Evolutionary conservation across 2,113 vertebrate species (phyloP), one percentile per base, ranked within the genome.

Genomic region (Pontoporia blainvillei): DNA sequence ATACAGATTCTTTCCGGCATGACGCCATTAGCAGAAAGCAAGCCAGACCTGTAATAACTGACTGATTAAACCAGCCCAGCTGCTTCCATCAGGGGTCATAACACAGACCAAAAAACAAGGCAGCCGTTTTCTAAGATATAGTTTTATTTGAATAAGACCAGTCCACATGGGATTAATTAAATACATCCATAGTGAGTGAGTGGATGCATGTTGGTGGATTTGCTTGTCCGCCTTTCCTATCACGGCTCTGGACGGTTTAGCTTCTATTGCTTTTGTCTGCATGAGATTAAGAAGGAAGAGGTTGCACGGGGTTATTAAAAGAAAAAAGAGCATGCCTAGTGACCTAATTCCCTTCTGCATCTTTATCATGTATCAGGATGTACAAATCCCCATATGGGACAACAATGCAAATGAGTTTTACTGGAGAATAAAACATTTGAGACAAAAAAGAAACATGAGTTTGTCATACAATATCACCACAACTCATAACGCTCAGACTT

Each of bases 151-250:
- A 98, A 97, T 98, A 97, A 97, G 46, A 66, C 64, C 83, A 81
- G 95, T 95, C 96, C 96, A 98, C 97, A 96, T 97, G 97, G 98
- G 98, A 98, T 96, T 98, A 98, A 98, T 98, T 98, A 98, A 97
- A 87, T 75, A 95, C 64, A 95, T 94, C 94, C 83, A 96, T 52
- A 49, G 92, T 13, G n/a, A 97, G 96, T 90, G 41, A 96, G 97
- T 87, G 92, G 96, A 82, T 96, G 92, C 36, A 66, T 96, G 96
- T 73, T 67, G 78, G 67, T 83, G 91, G 97, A 94, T 97, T 95
- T 98, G 59, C 71, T 59, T 4, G 4, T 75, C 96, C 66, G 84
- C 91, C 90, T 97, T 96, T 87, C 90, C 92, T 96, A 97, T 97
- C 92, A 88, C 2, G 7, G 75, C 89, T 90, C 96, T 96, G 95